Conservation (phyloP, 2,113 vertebrate species). For the Rostratula benghalensis region DNA sequence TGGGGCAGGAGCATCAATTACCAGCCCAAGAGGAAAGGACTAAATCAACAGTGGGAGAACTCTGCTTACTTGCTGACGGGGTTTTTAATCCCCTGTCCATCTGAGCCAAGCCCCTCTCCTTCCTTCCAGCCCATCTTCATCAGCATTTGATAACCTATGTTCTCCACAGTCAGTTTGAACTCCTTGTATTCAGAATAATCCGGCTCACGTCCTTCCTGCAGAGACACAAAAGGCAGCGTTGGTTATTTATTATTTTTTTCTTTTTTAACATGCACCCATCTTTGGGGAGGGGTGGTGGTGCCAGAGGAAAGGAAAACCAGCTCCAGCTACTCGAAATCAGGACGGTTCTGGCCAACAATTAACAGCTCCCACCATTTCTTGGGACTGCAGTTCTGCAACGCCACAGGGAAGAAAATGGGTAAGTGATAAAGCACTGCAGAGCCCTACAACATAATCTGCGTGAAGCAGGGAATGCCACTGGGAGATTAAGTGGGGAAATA, state of each 20-base stretch:
- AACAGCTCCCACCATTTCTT: neutral
- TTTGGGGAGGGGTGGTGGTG: neutral
- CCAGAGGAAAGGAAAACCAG: neutral
- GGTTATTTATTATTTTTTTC: conserved; percentile 74
- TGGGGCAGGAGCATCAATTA: neutral
- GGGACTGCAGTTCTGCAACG: neutral
- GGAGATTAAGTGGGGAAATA: neutral
- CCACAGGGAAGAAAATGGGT: neutral
- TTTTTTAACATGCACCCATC: neutral
- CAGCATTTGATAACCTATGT: conserved; percentile 97
- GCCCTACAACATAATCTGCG: neutral
- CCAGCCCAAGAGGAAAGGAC: neutral
- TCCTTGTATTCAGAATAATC: conserved; percentile 99
- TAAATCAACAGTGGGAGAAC: neutral
- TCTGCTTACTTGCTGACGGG: conserved; percentile 90
- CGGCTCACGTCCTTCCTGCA: conserved; percentile 93
- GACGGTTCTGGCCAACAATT: neutral
- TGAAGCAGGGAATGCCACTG: neutral
- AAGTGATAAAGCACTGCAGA: neutral
- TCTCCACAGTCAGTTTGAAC: conserved; percentile 97
- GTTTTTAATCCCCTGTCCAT: conserved; percentile 92
- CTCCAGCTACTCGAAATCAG: too few species aligned
- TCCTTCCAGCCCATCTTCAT: conserved; percentile 99
- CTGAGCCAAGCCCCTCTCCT: conserved; percentile 91
- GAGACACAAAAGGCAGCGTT: neutral